Evolutionary conservation across 2,113 vertebrate genomes (phyloP).

Genomic region (Brachyistius frenatus): DNA sequence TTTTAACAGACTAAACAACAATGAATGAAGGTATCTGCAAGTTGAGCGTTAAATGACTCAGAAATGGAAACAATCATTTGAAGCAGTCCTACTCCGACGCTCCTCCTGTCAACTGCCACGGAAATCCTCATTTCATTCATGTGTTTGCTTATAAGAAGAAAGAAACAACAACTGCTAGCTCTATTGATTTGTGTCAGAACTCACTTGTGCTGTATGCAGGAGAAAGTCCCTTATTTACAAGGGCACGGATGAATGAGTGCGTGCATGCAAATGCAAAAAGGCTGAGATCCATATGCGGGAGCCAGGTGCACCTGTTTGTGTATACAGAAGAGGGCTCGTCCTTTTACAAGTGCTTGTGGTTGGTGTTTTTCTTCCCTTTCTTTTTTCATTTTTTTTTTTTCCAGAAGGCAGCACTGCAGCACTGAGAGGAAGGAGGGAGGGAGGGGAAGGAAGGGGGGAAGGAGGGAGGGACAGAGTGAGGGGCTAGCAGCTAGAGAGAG

Average conservation of each 20-base stretch:
- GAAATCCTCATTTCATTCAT: too few relatives aligned
- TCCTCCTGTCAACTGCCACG: too few relatives aligned
- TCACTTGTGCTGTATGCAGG: constrained; percentile 28
- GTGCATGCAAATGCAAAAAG: constrained; percentile 66
- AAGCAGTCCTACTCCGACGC: too few relatives aligned
- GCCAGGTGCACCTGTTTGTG: constrained; percentile 60
- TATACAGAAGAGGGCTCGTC: constrained; percentile 62
- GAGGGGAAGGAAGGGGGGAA: background rate
- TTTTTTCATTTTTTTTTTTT: constrained; percentile 11
- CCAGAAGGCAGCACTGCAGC: constrained; percentile 76
- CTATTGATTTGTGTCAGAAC: constrained; percentile 12
- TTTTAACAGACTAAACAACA: too few relatives aligned
- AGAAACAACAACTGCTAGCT: background rate
- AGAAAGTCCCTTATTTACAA: constrained; percentile 66
- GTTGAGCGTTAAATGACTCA: too few relatives aligned
- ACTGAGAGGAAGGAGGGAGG: constrained; percentile 33
- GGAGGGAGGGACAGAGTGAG: constrained; percentile 1
- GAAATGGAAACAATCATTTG: too few relatives aligned
- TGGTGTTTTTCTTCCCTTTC: constrained; percentile 46
- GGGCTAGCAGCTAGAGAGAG: background rate
- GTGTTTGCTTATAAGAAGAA: background rate
- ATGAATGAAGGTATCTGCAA: too few relatives aligned
- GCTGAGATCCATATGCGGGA: constrained; percentile 43
- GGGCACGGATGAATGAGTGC: constrained; percentile 57
- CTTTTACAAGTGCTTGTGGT: constrained; percentile 48